Base-by-base conservation (phyloP, 2,888 invertebrate genomes). In the Fragum sueziense region DNA sequence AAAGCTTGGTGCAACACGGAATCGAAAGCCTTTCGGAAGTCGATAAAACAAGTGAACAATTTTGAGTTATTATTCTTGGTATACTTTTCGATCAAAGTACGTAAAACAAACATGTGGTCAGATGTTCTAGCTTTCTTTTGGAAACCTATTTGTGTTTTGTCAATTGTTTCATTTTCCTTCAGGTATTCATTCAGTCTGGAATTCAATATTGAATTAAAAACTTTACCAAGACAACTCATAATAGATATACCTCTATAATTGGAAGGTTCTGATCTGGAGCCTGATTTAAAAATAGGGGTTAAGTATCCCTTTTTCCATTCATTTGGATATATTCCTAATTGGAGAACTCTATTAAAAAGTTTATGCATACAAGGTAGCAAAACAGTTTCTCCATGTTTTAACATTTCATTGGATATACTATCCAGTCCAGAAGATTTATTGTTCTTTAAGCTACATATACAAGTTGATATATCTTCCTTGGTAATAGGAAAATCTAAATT, bases 241-340 rank as follows among this genome's bases (percentile, higher is more conserved):
- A 70, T 70, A 25, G 70, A 33, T 31, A 70, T 70, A 17, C 70
- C 70, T 37, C 59, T 70, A 27, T 59, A 59, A 37, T 70, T 70
- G 7, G 59, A 70, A 4, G 70, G 59, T 14, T 70, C 70, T 4
- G 9, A 57, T 27, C 27, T 57, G 31, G 17, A 20, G 17, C 59
- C 37, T n/a, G 34, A 59, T 59, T 70, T 59, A 37, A 37, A 59
- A 37, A 70, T 59, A 59, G 59, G 70, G 17, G 25, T 37, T 34
- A 70, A 34, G 29, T 71, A 71, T 22, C 71, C 71, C 22, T 20
- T 59, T 37, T 59, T 61, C 71, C 41, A 71, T 27, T 27, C 61
- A 7, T 41, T 20, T 17, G 71, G 71, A 29, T 61, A 71, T 9
- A 61, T 29, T 11, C 59, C 71, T 29, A 29, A 4, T 29, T 41